Conservation (phyloP, 2,797 vertebrate genomes). For the Oryzias dopingdopingensis region DNA sequence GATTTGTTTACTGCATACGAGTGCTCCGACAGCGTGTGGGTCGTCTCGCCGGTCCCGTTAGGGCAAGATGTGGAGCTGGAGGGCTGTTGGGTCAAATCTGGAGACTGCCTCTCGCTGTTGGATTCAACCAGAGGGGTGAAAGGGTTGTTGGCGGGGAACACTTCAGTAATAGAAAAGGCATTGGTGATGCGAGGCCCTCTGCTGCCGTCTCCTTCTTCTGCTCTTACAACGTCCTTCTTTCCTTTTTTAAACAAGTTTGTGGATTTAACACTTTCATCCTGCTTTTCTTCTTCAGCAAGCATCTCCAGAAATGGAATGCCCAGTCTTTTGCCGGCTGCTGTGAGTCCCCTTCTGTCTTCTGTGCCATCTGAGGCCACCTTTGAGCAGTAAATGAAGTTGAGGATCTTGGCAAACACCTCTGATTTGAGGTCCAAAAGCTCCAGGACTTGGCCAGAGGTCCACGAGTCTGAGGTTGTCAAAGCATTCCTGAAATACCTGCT, state of each 20-base stretch:
- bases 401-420: slow-evolving; percentile 94
- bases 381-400: slow-evolving; percentile 97
- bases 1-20: slow-evolving; percentile 88
- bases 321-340: slow-evolving; percentile 91
- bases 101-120: slow-evolving; percentile 81
- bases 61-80: slow-evolving; percentile 60
- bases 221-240: slow-evolving; percentile 84
- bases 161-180: slow-evolving; percentile 96
- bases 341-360: slow-evolving; percentile 84
- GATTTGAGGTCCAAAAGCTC: slow-evolving; percentile 96
- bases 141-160: slow-evolving; percentile 82
- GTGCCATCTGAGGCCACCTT: slow-evolving; percentile 83
- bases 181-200: slow-evolving; percentile 96
- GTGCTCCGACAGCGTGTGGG: slow-evolving; percentile 89
- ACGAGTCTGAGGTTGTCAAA: slow-evolving; percentile 85
- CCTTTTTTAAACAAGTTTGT: slow-evolving; percentile 59
- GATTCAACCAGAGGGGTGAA: slow-evolving; percentile 88
- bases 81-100: slow-evolving; percentile 74
- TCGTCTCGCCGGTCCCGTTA: slow-evolving; percentile 80
- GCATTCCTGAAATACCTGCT: slow-evolving; percentile 95
- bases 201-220: slow-evolving; percentile 82
- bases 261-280: slow-evolving; percentile 46
- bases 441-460: slow-evolving; percentile 88
- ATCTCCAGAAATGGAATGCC: slow-evolving; percentile 97
- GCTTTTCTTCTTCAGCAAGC: slow-evolving; percentile 78